Percentiles rank a stretch among this genome's conserved stretches.
Evolutionary conservation across 2,113 vertebrate species (phyloP).

Genomic region (Sceloporus undulatus): DNA sequence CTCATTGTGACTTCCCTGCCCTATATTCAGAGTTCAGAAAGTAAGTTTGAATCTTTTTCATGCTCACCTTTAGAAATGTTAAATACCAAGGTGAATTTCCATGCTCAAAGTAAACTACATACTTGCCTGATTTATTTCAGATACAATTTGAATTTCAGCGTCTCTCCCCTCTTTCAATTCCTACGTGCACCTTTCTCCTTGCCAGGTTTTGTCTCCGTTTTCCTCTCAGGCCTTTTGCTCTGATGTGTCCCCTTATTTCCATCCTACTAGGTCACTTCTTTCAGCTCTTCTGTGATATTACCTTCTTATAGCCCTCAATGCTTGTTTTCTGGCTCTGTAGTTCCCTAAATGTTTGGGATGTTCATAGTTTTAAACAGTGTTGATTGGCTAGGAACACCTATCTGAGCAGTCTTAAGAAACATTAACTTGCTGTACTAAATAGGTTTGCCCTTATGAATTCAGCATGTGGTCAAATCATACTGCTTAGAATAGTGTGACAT

Average conservation of each 20-base stretch:
- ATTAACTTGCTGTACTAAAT: not conserved
- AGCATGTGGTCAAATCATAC: not conserved
- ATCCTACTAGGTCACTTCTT: not conserved
- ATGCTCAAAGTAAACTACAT: not conserved
- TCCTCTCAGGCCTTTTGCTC: not conserved
- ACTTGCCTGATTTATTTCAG: not conserved
- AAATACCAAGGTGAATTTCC: not conserved
- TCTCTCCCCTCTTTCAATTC: not conserved
- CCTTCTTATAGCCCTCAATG: not conserved
- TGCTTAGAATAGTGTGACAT: not conserved
- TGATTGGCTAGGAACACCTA: not conserved
- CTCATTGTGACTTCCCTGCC: conserved; percentile 92
- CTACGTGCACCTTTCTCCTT: not conserved
- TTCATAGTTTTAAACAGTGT: not conserved
- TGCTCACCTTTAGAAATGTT: not conserved
- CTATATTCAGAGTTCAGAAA: conserved; percentile 88
- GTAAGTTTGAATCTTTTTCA: conserved; percentile 79
- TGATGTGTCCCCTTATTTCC: not conserved
- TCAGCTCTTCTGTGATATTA: not conserved
- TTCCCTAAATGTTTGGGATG: not conserved
- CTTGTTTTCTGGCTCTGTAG: no score
- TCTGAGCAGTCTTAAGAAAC: not conserved
- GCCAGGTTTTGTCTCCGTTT: not conserved
- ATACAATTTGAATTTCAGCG: not conserved
- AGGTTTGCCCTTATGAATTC: not conserved